A percentile compares a stretch with the other conserved stretches of the same genome.
These are phyloP conservation scores for Notamacropus eugenii DNA, from an alignment of 2,797 vertebrate genomes.

Conservation along the genomic window DNA sequence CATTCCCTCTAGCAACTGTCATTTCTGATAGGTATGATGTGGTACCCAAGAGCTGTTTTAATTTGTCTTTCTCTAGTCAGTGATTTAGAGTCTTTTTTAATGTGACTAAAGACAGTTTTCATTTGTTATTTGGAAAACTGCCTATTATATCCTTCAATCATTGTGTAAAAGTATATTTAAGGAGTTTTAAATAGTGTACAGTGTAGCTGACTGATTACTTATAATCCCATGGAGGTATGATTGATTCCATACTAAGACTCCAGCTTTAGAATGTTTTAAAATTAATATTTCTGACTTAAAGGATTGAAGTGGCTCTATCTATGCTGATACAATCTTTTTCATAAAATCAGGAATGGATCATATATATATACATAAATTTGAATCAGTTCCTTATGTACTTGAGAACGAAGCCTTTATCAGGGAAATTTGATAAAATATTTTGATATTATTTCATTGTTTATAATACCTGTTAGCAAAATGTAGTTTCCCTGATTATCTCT, in stretches of 20 bases:
- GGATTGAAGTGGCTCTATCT: neutral
- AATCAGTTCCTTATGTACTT: neutral
- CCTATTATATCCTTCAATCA: neutral
- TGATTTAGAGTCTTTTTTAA: neutral
- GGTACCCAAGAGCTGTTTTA: neutral
- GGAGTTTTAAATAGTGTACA: constrained; percentile 20
- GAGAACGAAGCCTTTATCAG: neutral
- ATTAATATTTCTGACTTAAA: neutral
- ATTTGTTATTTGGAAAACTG: neutral
- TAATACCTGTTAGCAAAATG: neutral
- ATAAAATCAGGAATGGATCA: neutral
- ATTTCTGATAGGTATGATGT: neutral
- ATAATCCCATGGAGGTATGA: neutral
- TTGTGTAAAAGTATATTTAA: constrained; percentile 60
- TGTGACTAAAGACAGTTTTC: neutral
- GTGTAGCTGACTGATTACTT: neutral
- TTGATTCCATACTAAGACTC: neutral
- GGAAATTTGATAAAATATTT: neutral
- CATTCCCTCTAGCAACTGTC: neutral
- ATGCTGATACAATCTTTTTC: neutral
- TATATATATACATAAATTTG: neutral
- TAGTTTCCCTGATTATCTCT: neutral
- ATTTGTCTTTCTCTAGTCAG: neutral
- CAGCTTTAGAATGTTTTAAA: constrained; percentile 18
- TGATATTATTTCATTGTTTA: neutral